Evolutionary conservation across 2,888 invertebrate genomes (phyloP).

Genomic region (Phyto melanocephala): DNA sequence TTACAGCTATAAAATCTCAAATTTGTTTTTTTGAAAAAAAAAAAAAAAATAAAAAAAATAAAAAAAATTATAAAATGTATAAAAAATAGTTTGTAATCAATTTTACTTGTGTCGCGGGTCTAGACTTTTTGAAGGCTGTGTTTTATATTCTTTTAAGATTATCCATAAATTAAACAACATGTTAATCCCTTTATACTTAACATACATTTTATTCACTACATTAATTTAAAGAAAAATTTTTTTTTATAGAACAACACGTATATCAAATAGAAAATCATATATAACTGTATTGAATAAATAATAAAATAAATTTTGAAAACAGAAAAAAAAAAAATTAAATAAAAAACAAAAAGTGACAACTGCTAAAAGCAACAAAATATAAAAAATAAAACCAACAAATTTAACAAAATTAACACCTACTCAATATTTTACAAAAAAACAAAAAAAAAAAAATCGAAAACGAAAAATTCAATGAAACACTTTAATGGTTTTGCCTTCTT

Average conservation of each 20-base stretch:
- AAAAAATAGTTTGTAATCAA: background rate
- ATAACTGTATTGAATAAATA: slow-evolving; percentile 42
- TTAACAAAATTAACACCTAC: slow-evolving; percentile 52
- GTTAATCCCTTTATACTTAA: slow-evolving; percentile 34
- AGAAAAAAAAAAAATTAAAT: background rate
- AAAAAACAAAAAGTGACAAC: slow-evolving; percentile 24
- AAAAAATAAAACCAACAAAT: slow-evolving; percentile 6
- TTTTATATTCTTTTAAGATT: slow-evolving; percentile 5
- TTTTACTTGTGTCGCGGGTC: background rate
- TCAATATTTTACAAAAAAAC: slow-evolving; percentile 24
- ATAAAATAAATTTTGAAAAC: slow-evolving; percentile 55
- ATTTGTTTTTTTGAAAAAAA: background rate
- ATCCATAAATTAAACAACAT: slow-evolving; percentile 38
- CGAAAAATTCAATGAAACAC: slow-evolving; percentile 52
- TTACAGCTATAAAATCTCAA: background rate
- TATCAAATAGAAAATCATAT: background rate
- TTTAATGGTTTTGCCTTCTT: slow-evolving; percentile 59
- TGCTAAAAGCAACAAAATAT: background rate
- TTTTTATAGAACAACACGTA: background rate
- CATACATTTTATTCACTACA: slow-evolving; percentile 45
- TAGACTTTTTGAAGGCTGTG: background rate
- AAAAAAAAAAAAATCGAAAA: background rate
- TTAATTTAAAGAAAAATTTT: slow-evolving; percentile 17
- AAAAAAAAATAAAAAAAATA: background rate
- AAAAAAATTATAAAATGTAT: too few relatives aligned